phyloP scores from a whole-genome alignment of 2,797 vertebrate genomes.

The Fistularia commersonii region DNA sequence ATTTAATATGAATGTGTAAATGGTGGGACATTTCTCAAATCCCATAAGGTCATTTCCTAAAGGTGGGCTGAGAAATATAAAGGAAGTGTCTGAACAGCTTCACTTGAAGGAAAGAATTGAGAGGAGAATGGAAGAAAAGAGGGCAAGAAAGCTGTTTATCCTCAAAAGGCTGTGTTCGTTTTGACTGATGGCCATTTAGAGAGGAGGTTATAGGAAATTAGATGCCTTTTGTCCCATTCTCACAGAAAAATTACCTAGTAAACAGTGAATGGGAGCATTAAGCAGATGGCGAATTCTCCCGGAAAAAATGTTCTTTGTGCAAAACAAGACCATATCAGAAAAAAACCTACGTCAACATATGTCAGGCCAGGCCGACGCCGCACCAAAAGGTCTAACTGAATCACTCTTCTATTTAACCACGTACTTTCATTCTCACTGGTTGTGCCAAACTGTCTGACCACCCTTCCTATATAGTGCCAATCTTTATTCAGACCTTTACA shows the following conservation, averaged over 20 bases:
- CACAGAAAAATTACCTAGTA: constrained; percentile 26
- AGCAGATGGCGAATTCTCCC: constrained; percentile 28
- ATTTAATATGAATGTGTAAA: constrained; percentile 19
- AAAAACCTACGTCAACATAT: constrained; percentile 44
- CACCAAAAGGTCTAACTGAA: constrained; percentile 29
- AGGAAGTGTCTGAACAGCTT: constrained; percentile 37
- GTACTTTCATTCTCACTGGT: constrained; percentile 6
- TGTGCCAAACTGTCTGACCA: constrained; percentile 3
- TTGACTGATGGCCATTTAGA: constrained; percentile 52
- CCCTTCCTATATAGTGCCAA: constrained; percentile 1
- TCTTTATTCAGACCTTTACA: constrained; percentile 11
- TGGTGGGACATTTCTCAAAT: constrained; percentile 10
- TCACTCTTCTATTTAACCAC: constrained; percentile 9
- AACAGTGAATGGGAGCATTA: constrained; percentile 29
- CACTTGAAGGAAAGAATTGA: constrained; percentile 33
- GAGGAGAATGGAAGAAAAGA: constrained; percentile 22
- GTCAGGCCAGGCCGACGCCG: constrained; percentile 20
- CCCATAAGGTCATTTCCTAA: constrained; percentile 55
- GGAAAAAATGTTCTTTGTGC: constrained; percentile 28
- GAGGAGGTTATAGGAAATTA: constrained; percentile 35
- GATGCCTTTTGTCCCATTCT: constrained; percentile 39
- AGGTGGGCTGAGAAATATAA: constrained; percentile 52
- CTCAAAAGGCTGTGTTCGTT: constrained; percentile 36
- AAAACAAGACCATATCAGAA: constrained; percentile 45
- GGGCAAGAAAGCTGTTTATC: constrained; percentile 35